Percentiles rank a stretch among this genome's conserved stretches.
Conservation (phyloP, 2,888 invertebrate genomes). For the Nomada lathburiana region DNA sequence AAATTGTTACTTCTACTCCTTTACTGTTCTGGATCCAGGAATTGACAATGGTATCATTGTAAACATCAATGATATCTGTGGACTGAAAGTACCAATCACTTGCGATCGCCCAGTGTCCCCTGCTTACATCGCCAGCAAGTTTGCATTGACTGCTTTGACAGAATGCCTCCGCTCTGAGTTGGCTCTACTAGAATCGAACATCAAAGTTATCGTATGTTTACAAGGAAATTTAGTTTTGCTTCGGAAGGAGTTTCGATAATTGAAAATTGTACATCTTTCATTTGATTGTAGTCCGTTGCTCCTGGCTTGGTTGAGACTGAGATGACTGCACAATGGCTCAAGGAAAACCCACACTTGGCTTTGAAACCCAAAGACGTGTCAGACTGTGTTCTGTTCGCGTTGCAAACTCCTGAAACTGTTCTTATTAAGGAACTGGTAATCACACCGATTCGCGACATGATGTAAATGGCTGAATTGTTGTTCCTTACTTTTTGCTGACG, state of each 20-base stretch:
- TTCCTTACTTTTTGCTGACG: background rate
- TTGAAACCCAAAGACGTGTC: constrained; percentile 83
- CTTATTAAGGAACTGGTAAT: constrained; percentile 69
- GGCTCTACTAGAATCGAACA: constrained; percentile 77
- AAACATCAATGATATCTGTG: constrained; percentile 71
- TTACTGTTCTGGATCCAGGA: constrained; percentile 41
- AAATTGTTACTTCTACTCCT: background rate
- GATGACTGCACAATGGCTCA: constrained; percentile 79
- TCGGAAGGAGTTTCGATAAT: background rate
- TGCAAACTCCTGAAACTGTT: constrained; percentile 78
- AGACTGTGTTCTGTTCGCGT: constrained; percentile 80
- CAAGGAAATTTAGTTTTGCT: background rate
- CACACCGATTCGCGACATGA: constrained; percentile 64
- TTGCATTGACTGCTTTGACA: constrained; percentile 83
- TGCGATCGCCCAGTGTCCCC: constrained; percentile 63
- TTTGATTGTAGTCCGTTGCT: constrained; percentile 86
- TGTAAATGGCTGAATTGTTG: constrained; percentile 1
- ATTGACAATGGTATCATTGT: constrained; percentile 65
- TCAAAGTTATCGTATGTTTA: constrained; percentile 78
- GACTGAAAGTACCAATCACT: constrained; percentile 40
- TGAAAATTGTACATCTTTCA: background rate
- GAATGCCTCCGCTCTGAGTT: constrained; percentile 84
- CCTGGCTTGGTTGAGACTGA: constrained; percentile 88
- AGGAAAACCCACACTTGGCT: constrained; percentile 68
- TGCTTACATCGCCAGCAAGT: constrained; percentile 84